Evolutionary conservation across 2,113 vertebrate genomes (phyloP).

Genomic region (Smithornis capensis): DNA sequence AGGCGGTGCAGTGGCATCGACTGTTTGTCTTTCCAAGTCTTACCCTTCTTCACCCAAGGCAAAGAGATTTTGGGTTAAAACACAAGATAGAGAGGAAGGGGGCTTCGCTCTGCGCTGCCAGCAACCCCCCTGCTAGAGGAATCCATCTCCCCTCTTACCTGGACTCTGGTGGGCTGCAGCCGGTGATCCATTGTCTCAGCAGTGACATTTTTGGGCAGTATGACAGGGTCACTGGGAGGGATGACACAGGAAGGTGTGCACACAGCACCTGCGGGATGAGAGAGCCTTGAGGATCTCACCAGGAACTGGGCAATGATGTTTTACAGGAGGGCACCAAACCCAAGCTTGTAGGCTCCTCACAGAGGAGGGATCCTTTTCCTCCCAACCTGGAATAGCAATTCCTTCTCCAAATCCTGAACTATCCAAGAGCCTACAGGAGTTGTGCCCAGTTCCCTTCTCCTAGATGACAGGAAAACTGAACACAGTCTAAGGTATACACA

Average conservation of each 20-base stretch:
- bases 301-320: neutral
- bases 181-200: conserved; percentile 86
- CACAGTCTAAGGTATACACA: neutral
- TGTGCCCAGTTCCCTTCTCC: neutral
- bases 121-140: neutral
- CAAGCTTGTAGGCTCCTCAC: neutral
- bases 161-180: conserved; percentile 83
- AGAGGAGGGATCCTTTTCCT: neutral
- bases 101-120: neutral
- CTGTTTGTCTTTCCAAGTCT: neutral
- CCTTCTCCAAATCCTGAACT: neutral
- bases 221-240: conserved; percentile 85
- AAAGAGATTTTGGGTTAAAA: neutral
- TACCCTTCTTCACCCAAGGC: neutral
- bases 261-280: conserved; percentile 77
- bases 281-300: neutral
- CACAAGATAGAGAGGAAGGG: neutral
- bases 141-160: conserved; percentile 74
- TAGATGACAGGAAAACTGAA: neutral
- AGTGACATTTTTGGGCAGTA: conserved; percentile 81
- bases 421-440: neutral
- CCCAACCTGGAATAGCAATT: neutral
- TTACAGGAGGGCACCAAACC: neutral
- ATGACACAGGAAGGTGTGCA: conserved; percentile 85
- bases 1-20: neutral